Percentiles rank a stretch among this genome's conserved stretches.
These are phyloP conservation scores for Cryptophagus acutangulus DNA, from an alignment of 2,888 invertebrate species.

Conservation along the genomic window DNA sequence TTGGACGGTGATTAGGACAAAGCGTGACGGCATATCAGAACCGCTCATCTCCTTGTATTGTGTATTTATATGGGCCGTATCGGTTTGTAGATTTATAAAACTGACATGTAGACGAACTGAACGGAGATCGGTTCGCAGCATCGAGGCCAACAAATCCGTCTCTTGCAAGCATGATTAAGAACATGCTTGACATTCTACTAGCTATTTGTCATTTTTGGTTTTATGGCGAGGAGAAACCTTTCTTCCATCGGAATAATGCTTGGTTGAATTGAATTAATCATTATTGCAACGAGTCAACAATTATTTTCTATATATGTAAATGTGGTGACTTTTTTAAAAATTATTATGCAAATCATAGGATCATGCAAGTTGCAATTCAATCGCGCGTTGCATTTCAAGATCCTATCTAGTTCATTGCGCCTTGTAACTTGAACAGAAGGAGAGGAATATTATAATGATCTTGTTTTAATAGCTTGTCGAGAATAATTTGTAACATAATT, in stretches of 20 bases:
- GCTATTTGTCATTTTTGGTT: conserved; percentile 2
- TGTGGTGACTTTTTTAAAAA: too few relatives aligned
- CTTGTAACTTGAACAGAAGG: too few relatives aligned
- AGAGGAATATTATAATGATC: too few relatives aligned
- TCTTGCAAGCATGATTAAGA: conserved; percentile 1
- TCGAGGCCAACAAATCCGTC: not conserved
- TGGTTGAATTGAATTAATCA: too few relatives aligned
- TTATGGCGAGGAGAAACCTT: too few relatives aligned
- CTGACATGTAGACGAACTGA: not conserved
- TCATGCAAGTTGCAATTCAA: too few relatives aligned
- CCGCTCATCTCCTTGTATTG: conserved; percentile 4
- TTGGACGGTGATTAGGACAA: conserved; percentile 4
- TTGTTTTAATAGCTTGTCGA: too few relatives aligned
- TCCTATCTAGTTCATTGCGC: conserved; percentile 6
- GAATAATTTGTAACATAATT: too few relatives aligned
- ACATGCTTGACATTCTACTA: conserved; percentile 2
- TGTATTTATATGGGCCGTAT: conserved; percentile 2
- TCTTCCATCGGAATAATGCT: too few relatives aligned
- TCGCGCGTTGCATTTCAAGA: conserved; percentile 3
- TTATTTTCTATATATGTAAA: too few relatives aligned
- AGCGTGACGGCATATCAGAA: not conserved
- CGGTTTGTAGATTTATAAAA: not conserved
- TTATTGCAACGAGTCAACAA: too few relatives aligned
- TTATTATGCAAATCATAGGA: too few relatives aligned
- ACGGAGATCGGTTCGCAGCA: not conserved